Evolutionary conservation across 35 echinoderm and acorn worm species (phyloP).

Genomic region (Ophioderma brevispina): DNA sequence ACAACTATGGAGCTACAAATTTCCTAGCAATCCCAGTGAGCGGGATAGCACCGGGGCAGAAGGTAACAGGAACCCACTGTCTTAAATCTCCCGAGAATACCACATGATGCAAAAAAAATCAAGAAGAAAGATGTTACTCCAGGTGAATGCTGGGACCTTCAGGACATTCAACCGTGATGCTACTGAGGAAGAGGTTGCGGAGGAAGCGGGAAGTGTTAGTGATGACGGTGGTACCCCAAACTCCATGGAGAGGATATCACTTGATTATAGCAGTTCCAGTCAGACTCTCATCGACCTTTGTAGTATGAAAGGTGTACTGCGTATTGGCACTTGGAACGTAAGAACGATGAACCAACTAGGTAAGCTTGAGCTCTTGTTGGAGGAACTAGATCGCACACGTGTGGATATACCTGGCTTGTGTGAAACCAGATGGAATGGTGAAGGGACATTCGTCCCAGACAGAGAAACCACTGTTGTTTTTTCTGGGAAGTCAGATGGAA

Average conservation of each 20-base stretch:
- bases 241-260: constrained; percentile 1
- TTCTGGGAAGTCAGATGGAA: too few relatives aligned
- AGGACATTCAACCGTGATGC: constrained; percentile 16
- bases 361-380: constrained; percentile 1
- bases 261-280: not conserved
- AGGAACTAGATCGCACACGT: not conserved
- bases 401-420: constrained; percentile 8
- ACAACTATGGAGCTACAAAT: too few relatives aligned
- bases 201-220: not conserved
- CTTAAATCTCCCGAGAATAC: constrained; percentile 5
- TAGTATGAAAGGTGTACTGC: not conserved
- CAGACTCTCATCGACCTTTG: constrained; percentile 13
- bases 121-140: too few relatives aligned
- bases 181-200: constrained; percentile 40
- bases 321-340: constrained; percentile 30
- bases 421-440: constrained; percentile 6
- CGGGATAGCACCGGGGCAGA: constrained; percentile 15
- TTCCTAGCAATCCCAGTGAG: constrained; percentile 1
- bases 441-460: not conserved
- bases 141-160: not conserved
- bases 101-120: not conserved
- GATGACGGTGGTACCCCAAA: constrained; percentile 31
- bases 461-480: too few relatives aligned
- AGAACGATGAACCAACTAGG: not conserved
- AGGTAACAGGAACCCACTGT: constrained; percentile 20